These are phyloP conservation scores for Crotalus helleri DNA, from an alignment of 2,113 vertebrate species.

Conservation along the genomic window DNA sequence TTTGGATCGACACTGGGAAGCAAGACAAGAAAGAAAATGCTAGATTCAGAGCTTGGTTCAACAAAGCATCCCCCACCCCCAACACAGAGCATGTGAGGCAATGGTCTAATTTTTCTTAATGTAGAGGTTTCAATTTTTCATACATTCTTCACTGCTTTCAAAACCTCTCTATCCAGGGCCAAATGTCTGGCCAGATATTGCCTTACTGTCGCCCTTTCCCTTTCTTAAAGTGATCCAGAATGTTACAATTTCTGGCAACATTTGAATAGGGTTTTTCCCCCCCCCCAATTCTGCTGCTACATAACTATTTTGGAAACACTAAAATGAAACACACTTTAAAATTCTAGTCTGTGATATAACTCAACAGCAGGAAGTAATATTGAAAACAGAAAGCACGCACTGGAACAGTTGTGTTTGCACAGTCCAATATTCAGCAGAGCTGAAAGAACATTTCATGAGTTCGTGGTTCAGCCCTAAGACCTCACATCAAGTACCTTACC, in stretches of 20 bases:
- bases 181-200: background rate
- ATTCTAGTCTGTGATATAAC: background rate
- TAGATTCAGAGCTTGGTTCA: constrained; percentile 5
- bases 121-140: background rate
- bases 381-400: background rate
- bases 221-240: background rate
- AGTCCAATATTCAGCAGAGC: background rate
- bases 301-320: background rate
- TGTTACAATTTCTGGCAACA: background rate
- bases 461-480: background rate
- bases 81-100: background rate
- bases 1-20: constrained; percentile 90
- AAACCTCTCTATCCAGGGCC: background rate
- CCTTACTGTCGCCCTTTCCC: background rate
- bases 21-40: constrained; percentile 12
- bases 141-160: background rate
- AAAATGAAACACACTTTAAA: background rate
- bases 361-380: background rate
- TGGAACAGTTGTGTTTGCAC: background rate
- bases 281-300: background rate
- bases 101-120: background rate
- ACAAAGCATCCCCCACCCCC: no score
- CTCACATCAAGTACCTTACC: constrained; percentile 68
- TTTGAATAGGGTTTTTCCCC: background rate
- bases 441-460: background rate